Evolutionary conservation across 2,113 vertebrate species (phyloP), one percentile per base, ranked within the genome.

Genomic region (Heterocephalus glaber): DNA sequence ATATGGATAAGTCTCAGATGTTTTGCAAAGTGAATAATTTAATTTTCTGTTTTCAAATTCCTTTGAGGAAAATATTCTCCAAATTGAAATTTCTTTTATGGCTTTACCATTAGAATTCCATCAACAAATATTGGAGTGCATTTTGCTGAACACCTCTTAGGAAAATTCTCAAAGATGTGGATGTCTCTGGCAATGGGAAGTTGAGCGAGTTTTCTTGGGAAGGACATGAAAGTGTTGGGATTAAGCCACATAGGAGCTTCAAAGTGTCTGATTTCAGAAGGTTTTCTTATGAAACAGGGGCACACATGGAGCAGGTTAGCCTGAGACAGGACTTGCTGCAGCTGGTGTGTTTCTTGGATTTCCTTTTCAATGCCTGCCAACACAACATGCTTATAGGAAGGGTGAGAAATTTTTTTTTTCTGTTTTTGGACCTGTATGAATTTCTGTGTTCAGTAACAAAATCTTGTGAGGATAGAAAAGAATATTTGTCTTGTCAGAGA

Each of bases 211-310:
- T 95, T 97, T 98, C 92, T 91, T 97, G 1, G 28, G 52, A 97
- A 96, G 97, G 74, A 33, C 38, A 88, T 89, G 94, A 83, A 96
- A 86, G 81, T 93, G 22, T 95, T 97, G 90, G 85, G 96, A 86
- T 96, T 95, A 97, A 98, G 94, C 97, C 94, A 95, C 92, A 92
- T 90, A 94, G 94, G 74, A 91, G 95, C 97, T 98, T 98, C 97
- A 97, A 98, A 98, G 97, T 86, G 86, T 49, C 79, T 97, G 89
- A 60, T 98, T 74, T 96, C 94, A 95, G 97, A 97, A 54, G 82
- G 82, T 35, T 97, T 98, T 95, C 94, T 85, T 96, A 96, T 97
- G 97, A 93, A 87, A 95, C 90, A 84, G 95, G 90, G 85, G 89
- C 54, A 68, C 96, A 92, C 87, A 83, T 96, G 97, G 97, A 97